Base-by-base conservation (phyloP, 2,113 vertebrate genomes). In the Trogon surrucura region DNA sequence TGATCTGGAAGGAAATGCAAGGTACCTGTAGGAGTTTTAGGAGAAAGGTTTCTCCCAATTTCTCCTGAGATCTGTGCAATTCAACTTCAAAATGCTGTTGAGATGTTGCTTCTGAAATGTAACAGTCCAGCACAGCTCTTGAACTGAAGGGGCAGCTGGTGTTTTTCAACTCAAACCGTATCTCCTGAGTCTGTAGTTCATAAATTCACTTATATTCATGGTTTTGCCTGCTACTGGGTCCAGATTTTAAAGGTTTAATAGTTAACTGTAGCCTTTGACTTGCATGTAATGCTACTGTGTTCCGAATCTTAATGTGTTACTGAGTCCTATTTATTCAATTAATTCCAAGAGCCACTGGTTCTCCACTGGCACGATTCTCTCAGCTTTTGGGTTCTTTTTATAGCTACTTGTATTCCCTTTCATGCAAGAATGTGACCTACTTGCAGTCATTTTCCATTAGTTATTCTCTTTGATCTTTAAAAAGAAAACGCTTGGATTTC, bases 401-500 rank as follows among this genome's bases (percentile, higher is more conserved):
- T 90, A 95, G 89, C 80, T 86, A 18, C 75, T 90, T 93, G 51
- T 89, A 80, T 91, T 95, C 72, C 74, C 82, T 91, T 93, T 88
- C 86, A 57, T 94, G 80, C 64, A 93, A 80, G 90, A 91, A 80
- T 96, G 75, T 96, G 95, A 96, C 90, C 93, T 91, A 94, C 88
- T 97, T 96, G 88, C 89, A 91, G 88, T 87, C 79, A 22, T 91
- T 94, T 93, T 80, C 69, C 48, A 86, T 97, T 80, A 64, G 69
- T 56, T 93, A 87, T 91, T 97, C 89, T 92, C 86, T 93, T 91
- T 95, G 89, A 93, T 73, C 56, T 93, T 88, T 80, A 71, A 64
- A 80, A 83, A 80, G 75, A 71, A 95, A 78, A 91, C 26, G 34
- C 80, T 62, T 89, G 54, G 32, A 10, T 92, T 92, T 92, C 65